Evolutionary conservation across 1,140 invertebrate genomes (phyloP), one percentile per base, ranked within the genome.

Genomic region (Danaus melanippus): DNA sequence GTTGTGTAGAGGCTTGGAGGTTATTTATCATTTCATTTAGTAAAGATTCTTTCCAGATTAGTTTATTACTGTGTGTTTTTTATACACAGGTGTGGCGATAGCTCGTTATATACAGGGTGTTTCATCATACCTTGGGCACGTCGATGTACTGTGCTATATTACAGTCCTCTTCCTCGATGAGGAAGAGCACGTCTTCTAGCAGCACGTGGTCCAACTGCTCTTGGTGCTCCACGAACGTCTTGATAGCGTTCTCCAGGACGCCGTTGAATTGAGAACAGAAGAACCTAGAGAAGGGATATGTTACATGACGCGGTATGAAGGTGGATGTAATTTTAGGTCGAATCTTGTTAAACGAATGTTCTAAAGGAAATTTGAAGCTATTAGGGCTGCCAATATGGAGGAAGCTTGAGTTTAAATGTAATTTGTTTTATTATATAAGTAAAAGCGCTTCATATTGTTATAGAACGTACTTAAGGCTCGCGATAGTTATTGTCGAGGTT

Each of bases 211-310:
- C 87, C 52, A 92, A 90, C 12, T 91, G 88, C 53, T 92, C 90
- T 84, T 97, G 95, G 58, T 93, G 92, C n/a, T 89, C 88, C 0
- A 93, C 94, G 89, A 98, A 98, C 21, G 88, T 90, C 52, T 93
- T 89, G 21, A 98, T 93, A 4, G 90, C 88, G 42, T 90, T 87
- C 46, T 91, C 90, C 1, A 98, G 79, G 3, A 86, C 64, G 0
- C 91, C 89, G 52, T 93, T 92, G 46, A 91, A 85, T 54, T 84
- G 71, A 3, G 88, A 84, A 48, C 92, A 89, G 9, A 97, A 75
- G 60, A 90, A 92, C 53, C 83, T 86, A 32, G 7, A 32, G 21
- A 7, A 32, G 1, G 21, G 7, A 32, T 32, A 32, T 32, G 21
- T 32, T 32, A 7, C 7, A 32, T 32, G 21, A 32, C 0, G 21